Percentiles rank a stretch among this genome's conserved stretches.
phyloP scores from a whole-genome alignment of 2,888 invertebrate species.

The Piscicola geometra region DNA sequence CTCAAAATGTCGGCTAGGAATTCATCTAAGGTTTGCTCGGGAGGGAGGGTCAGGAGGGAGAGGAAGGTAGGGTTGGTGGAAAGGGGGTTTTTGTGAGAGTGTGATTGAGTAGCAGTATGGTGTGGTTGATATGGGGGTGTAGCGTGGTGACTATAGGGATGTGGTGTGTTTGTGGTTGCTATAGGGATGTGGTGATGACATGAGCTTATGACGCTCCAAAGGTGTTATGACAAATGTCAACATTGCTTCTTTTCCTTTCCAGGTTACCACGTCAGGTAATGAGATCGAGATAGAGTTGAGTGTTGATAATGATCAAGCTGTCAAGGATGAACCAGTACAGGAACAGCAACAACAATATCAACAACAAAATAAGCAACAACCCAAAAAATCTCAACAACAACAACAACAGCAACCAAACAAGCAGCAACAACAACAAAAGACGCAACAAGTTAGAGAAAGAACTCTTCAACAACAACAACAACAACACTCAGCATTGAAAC shows the following conservation, averaged over 20 bases:
- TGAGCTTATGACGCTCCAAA: too few species aligned
- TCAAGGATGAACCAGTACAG: not conserved
- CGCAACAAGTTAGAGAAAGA: too few species aligned
- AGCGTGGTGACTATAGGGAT: not conserved
- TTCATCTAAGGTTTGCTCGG: constrained; percentile 35
- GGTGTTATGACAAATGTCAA: not conserved
- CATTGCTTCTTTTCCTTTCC: too few species aligned
- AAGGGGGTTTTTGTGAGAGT: too few species aligned
- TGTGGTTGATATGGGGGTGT: too few species aligned
- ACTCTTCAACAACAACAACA: not conserved
- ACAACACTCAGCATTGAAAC: not conserved
- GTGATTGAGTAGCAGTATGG: too few species aligned
- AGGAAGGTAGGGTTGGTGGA: too few species aligned
- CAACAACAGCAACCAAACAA: not conserved
- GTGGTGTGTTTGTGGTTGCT: not conserved
- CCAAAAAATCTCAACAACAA: constrained; percentile 1
- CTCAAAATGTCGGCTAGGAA: constrained; percentile 41
- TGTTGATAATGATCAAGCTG: constrained; percentile 28
- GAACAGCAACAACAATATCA: too few species aligned
- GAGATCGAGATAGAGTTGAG: constrained; percentile 43
- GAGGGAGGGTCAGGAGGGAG: too few species aligned
- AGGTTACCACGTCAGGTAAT: constrained; percentile 39
- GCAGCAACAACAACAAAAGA: constrained; percentile 25
- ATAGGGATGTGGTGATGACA: too few species aligned
- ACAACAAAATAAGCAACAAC: constrained; percentile 6